Base-by-base conservation (phyloP, 92 coral and sea anemone species). In the Heteractis magnifica region DNA sequence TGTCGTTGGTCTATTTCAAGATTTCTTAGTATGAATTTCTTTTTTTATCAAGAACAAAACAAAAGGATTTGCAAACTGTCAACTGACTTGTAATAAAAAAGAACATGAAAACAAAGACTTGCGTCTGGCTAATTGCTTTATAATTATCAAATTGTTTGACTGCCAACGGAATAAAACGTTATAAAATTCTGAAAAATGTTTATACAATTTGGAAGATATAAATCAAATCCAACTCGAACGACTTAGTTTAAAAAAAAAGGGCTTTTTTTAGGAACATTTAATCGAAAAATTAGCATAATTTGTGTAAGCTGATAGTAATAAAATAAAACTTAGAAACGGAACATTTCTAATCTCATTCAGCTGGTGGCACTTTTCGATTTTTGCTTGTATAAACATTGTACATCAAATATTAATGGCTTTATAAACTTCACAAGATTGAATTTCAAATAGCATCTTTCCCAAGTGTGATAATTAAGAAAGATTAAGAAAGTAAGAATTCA, bases 341-440 rank as follows among this genome's bases (percentile, higher is more conserved):
- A 10, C 72, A n/a, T n/a, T 68, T 26, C 10, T 68, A 53, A 23
- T 68, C 10, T 26, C 18, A 5, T 5, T 68, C 49, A 8, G 73
- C 73, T 68, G 73, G 73, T 68, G 73, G 73, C 49, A 8, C 14
- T 0, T n/a, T 23, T 4, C 49, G 49, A 68, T 26, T 68, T 68
- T 48, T 68, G 73, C 73, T 68, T 68, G 73, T 68, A 68, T 26
- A 68, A 68, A 68, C 73, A 68, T 20, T 2, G 49, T 68, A 20
- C 49, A 68, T 68, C 49, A 68, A 68, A 68, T 20, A 68, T 68
- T 68, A 68, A 68, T 68, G 73, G 73, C 49, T 26, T 26, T 68
- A 68, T 68, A 68, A 68, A 68, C 49, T 68, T 68, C 73, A 68
- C 5, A 48, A 68, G 4, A 20, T 68, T 68, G 49, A 68, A 68